These are phyloP conservation scores for Pheosia gnoma DNA, from an alignment of 2,888 invertebrate species.

Conservation along the genomic window DNA sequence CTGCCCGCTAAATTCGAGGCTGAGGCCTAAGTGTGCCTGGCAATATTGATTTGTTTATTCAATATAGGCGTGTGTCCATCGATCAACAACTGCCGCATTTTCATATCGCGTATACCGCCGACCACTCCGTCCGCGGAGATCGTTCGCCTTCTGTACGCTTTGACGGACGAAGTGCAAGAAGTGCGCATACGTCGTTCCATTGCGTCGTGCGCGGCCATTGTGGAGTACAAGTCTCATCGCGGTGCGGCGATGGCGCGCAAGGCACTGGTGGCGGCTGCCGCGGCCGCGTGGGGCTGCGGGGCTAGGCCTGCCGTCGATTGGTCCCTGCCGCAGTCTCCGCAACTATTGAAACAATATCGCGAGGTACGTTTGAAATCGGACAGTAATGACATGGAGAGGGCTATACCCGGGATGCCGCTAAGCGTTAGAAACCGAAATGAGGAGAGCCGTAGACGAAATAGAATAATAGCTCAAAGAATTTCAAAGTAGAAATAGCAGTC, in stretches of 20 bases:
- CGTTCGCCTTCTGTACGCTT: constrained; percentile 79
- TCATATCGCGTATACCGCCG: constrained; percentile 84
- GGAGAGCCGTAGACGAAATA: no score
- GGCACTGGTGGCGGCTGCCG: constrained; percentile 81
- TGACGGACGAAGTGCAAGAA: constrained; percentile 77
- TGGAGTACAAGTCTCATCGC: constrained; percentile 89
- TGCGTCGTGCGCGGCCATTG: constrained; percentile 86
- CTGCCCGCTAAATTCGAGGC: no score
- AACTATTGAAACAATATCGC: constrained; percentile 73
- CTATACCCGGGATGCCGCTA: no score
- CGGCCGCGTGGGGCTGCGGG: constrained; percentile 77
- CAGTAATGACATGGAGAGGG: no score
- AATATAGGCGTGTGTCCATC: constrained; percentile 87
- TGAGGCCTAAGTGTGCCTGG: no score
- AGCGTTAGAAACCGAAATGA: no score
- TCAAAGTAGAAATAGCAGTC: no score
- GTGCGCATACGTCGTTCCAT: constrained; percentile 74
- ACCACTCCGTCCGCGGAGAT: constrained; percentile 86
- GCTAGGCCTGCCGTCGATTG: constrained; percentile 77
- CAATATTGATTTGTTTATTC: background rate
- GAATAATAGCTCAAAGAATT: no score
- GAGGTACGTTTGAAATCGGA: constrained; percentile 51
- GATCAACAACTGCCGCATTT: constrained; percentile 90
- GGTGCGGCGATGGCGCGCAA: constrained; percentile 83
- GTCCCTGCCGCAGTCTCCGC: constrained; percentile 78